Evolutionary conservation across 2,797 vertebrate species (phyloP), one percentile per base, ranked within the genome.

Genomic region (Parauchenoglanis punctatus): DNA sequence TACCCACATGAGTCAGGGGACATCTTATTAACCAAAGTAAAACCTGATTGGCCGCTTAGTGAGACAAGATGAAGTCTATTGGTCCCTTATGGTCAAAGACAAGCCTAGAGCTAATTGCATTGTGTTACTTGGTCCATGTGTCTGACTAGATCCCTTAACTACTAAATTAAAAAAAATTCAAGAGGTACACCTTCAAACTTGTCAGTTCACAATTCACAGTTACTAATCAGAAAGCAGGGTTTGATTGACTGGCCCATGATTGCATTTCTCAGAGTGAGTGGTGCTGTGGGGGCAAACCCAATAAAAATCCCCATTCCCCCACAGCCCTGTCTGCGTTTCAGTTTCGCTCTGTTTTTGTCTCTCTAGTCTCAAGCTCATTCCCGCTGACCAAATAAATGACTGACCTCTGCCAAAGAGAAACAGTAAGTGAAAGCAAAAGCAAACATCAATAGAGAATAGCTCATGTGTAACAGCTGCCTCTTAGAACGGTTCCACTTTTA

Each of bases 71-170:
- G 12, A 81, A 70, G 82, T 67, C 77, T 63, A 87, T 11, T 88
- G 84, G 70, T 88, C 83, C 40, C 59, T 28, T 88, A 82, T 58
- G 56, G 11, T 65, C 76, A 58, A 65, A 15, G 44, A 58, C 56
- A 83, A 44, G 61, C 65, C 44, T 56, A 18, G 31, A 46, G 65
- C 85, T 59, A 90, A 91, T 91, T 91, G 84, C 83, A 83, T 67
- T 84, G 75, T 65, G 46, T 80, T 76, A 70, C 67, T 67, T 84
- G 12, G 12, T 58, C 25, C 17, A 78, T 25, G 20, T 28, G 63
- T 54, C 49, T 84, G 35, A 49, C 56, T 17, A 35, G 52, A 78
- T 87, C 73, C 54, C 52, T 70, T 52, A 31, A 40, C 82, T 46
- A 80, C 35, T 35, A 35, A 35, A 35, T 35, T 35, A 35, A 35